Base-by-base conservation (phyloP, 35 echinoderm and acorn worm genomes). In the Chiridota heheva region DNA sequence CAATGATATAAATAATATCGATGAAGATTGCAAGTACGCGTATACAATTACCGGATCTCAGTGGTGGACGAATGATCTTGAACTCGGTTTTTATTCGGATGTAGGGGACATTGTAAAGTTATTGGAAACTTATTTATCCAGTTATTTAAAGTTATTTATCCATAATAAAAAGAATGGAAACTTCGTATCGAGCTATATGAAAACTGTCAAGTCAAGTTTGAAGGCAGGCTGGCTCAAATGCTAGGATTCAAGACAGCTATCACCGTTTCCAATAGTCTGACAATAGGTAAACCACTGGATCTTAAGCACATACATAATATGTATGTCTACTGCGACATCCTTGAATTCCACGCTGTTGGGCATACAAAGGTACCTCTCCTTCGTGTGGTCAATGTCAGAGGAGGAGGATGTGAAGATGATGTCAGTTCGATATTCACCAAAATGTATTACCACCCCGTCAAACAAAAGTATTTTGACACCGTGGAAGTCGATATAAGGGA, bases 401-500 rank as follows among this genome's bases (percentile, higher is more conserved):
- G 76, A 7, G 20, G 74, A 33, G 71, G 64, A 20, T 56, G 67
- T 4, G 72, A 91, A 39, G n/a, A n/a, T n/a, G 53, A 51, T 5
- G 37, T 49, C 0, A 86, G 38, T 29, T 20, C 44, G 33, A 77
- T 63, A 16, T 84, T 58, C 35, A 38, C 28, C 12, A 69, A 58
- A 25, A 86, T 85, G 42, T 78, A 78, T 70, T 93, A 88, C 44
- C 51, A 83, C 5, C 83, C 76, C 0, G 32, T 92, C 2, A 81
- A 81, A 69, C 63, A 86, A 37, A 86, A 80, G n/a, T 80, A 82
- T 34, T 77, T 91, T 12, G 78, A 87, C 47, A 87, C 83, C 1
- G 70, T 87, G 10, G 38, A 76, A 36, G 75, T 77, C 31, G 70
- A 87, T 82, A 87, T 92, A 82, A n/a, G n/a, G n/a, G n/a, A 73